Percentiles rank a stretch among this genome's conserved stretches.
Conservation (phyloP, 1,140 invertebrate species). For the Aphidius gifuensis region DNA sequence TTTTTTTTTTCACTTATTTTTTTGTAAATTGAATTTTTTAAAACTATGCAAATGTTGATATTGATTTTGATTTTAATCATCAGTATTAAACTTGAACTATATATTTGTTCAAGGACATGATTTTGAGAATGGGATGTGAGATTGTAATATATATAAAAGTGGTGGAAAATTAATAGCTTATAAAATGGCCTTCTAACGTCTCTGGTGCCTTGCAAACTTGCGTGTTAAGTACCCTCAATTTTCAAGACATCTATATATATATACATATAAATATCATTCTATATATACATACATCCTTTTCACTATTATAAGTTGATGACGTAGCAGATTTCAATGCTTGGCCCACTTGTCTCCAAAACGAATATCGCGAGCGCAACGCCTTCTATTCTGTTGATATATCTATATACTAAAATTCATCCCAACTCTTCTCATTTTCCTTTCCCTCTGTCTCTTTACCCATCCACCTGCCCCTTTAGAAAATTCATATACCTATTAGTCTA, state of each 20-base stretch:
- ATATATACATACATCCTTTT: not conserved
- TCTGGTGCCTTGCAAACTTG: slow-evolving; percentile 32
- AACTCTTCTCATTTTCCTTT: not conserved
- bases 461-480: slow-evolving; percentile 4
- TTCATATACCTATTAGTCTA: slow-evolving; percentile 2
- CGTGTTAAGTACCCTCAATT: slow-evolving; percentile 37
- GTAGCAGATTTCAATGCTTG: slow-evolving; percentile 25
- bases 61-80: too few species aligned
- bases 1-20: too few species aligned
- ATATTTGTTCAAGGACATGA: too few species aligned
- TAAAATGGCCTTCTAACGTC: slow-evolving; percentile 35
- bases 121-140: too few species aligned
- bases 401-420: not conserved
- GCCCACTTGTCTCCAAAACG: slow-evolving; percentile 19
- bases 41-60: too few species aligned
- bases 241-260: slow-evolving; percentile 13
- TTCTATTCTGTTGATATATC: not conserved
- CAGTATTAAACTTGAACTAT: too few species aligned
- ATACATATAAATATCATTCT: not conserved
- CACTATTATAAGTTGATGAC: slow-evolving; percentile 12
- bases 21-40: too few species aligned
- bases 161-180: slow-evolving; percentile 38
- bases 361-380: not conserved
- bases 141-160: slow-evolving; percentile 1
- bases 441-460: not conserved